A percentile compares a stretch with the other conserved stretches of the same genome.
phyloP scores from a whole-genome alignment of 2,797 vertebrate species.

The Adelosebastes latens region DNA sequence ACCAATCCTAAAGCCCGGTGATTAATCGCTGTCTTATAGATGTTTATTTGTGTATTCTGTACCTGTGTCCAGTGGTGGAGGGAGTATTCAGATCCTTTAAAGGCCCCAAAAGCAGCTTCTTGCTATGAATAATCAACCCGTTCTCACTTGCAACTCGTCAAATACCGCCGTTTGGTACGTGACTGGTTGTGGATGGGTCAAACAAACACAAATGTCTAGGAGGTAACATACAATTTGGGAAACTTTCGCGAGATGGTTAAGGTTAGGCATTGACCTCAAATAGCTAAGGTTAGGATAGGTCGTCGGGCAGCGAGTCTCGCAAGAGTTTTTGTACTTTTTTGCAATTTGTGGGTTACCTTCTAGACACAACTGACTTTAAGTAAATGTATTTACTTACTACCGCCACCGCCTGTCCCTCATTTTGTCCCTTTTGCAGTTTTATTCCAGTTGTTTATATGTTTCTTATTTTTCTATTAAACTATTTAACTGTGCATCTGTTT shows the following conservation, averaged over 20 bases:
- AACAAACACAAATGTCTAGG: no score
- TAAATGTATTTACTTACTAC: neutral
- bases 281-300: no score
- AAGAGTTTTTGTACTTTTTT: no score
- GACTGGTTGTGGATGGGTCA: no score
- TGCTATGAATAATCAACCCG: neutral
- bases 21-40: conserved; percentile 30
- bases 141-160: no score
- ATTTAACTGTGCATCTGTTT: conserved; percentile 3
- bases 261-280: no score
- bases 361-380: neutral
- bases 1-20: neutral
- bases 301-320: no score
- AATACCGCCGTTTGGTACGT: no score
- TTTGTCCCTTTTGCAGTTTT: neutral
- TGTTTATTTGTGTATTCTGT: conserved; percentile 13
- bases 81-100: neutral
- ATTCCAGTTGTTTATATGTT: neutral
- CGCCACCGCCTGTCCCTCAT: neutral
- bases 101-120: neutral
- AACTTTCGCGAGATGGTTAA: no score
- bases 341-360: no score
- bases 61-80: neutral
- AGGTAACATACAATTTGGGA: no score
- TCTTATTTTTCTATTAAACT: neutral